Percentiles rank a stretch among this genome's conserved stretches.
phyloP scores from a whole-genome alignment of 2,113 vertebrate species.

The Pomatorhinus ruficollis region DNA sequence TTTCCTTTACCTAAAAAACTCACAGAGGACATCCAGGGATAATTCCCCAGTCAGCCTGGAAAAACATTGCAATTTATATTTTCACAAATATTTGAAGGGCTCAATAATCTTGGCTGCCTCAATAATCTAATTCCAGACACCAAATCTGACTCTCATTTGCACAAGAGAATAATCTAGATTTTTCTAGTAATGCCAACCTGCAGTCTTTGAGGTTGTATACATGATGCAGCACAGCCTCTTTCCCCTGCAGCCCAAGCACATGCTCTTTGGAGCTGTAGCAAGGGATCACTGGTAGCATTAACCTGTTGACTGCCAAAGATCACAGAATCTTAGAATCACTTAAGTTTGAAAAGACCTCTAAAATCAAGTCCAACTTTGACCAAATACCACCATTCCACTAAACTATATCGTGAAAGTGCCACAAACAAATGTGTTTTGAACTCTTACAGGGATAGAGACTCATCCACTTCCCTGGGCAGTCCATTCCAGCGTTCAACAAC shows the following conservation, averaged over 20 bases:
- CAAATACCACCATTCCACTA: neutral
- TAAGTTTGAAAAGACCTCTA: neutral
- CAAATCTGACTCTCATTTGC: neutral
- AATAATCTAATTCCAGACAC: neutral
- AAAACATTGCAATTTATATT: neutral
- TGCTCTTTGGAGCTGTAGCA: neutral
- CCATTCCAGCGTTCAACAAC: neutral
- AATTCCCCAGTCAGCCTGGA: neutral
- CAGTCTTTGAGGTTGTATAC: neutral
- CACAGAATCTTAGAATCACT: neutral
- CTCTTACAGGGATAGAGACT: neutral
- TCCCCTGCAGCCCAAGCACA: neutral
- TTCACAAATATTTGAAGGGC: neutral
- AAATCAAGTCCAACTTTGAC: neutral
- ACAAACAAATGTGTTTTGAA: neutral
- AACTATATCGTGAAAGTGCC: neutral
- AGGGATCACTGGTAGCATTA: neutral
- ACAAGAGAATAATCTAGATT: neutral
- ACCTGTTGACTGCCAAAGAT: neutral
- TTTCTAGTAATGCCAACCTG: neutral
- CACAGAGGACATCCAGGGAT: rapidly evolving
- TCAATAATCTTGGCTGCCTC: neutral
- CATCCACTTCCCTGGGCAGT: neutral
- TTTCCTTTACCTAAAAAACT: neutral
- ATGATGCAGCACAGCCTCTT: rapidly evolving